A percentile compares a stretch with the other conserved stretches of the same genome.
phyloP scores from a whole-genome alignment of 2,888 invertebrate species.

The Rutpela maculata region DNA sequence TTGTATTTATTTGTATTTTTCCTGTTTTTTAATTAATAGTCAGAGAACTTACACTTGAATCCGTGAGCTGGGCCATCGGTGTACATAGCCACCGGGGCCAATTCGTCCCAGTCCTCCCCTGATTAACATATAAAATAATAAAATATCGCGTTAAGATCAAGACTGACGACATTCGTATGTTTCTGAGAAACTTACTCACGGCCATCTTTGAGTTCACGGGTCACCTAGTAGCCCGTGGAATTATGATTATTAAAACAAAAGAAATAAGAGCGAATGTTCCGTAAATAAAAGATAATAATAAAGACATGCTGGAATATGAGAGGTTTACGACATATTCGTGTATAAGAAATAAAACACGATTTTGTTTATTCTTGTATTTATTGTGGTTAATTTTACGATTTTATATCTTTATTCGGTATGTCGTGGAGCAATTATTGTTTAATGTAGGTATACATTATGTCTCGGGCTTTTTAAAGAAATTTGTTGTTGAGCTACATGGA shows the following conservation, averaged over 20 bases:
- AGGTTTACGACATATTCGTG: conserved; percentile 56
- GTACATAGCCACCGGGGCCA: no score
- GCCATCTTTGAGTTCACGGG: conserved; percentile 58
- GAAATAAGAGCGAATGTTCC: conserved; percentile 59
- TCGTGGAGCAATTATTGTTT: conserved; percentile 44
- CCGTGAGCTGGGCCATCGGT: no score
- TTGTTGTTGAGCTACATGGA: background rate
- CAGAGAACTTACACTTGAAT: no score
- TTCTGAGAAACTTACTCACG: conserved; percentile 59
- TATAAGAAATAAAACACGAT: conserved; percentile 57
- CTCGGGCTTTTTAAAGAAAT: conserved; percentile 13
- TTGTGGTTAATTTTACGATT: conserved; percentile 54
- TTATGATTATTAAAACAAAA: conserved; percentile 60
- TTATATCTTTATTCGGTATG: conserved; percentile 52
- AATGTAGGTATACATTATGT: conserved; percentile 32
- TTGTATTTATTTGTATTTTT: no score
- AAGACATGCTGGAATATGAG: conserved; percentile 52
- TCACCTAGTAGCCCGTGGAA: conserved; percentile 58
- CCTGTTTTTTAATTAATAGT: no score
- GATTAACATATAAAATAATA: conserved; percentile 45
- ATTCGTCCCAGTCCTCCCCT: no score
- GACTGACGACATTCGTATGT: conserved; percentile 58
- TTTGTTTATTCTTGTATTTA: conserved; percentile 54
- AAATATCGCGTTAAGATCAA: conserved; percentile 61
- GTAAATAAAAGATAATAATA: conserved; percentile 51